phyloP scores from a whole-genome alignment of 2,797 vertebrate genomes.

The Adelosebastes latens region DNA sequence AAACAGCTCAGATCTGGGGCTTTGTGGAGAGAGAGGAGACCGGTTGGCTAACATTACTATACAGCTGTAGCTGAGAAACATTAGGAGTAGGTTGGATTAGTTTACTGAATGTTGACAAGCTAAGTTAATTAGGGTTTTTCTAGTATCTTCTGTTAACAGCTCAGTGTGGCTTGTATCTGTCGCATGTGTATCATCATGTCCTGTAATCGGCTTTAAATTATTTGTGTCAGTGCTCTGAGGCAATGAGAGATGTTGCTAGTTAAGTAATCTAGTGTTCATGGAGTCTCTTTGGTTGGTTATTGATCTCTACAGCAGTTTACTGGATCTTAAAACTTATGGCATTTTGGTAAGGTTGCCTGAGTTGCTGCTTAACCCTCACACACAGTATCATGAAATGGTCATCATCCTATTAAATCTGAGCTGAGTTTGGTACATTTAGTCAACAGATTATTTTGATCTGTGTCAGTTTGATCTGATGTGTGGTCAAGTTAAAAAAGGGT shows the following conservation, averaged over 20 bases:
- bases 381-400: not conserved
- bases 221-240: slow-evolving; percentile 43
- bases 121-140: not conserved
- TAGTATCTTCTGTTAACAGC: not conserved
- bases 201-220: slow-evolving; percentile 60
- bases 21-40: not conserved
- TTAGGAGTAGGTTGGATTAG: not conserved
- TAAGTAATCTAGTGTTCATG: not conserved
- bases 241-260: slow-evolving; percentile 5
- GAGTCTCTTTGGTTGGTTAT: not conserved
- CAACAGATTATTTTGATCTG: not conserved
- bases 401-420: not conserved
- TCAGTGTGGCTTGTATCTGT: not conserved
- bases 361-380: not conserved
- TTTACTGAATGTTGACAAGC: not conserved
- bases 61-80: not conserved
- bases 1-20: not conserved
- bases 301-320: not conserved
- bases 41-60: not conserved
- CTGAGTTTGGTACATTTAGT: not conserved
- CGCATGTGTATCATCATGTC: slow-evolving; percentile 52
- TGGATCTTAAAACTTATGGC: not conserved
- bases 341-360: not conserved
- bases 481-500: not conserved
- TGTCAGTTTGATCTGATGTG: not conserved